A percentile compares a stretch with the other conserved stretches of the same genome.
Conservation (phyloP, 2,113 vertebrate genomes). For the Gadus macrocephalus region DNA sequence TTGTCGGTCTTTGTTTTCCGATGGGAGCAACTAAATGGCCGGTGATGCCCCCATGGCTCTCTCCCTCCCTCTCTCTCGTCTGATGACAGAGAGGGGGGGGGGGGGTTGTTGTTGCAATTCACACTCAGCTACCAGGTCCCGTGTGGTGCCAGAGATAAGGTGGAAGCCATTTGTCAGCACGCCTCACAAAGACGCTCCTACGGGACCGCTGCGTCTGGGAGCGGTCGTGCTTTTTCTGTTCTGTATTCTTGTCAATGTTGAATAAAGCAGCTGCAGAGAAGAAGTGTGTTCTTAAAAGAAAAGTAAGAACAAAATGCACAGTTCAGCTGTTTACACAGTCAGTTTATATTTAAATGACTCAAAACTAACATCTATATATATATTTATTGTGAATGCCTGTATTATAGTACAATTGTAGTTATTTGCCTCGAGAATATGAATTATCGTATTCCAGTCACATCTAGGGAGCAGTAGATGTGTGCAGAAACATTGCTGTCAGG, state of each 20-base stretch:
- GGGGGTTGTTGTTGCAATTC: constrained; percentile 34
- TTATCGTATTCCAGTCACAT: too few relatives aligned
- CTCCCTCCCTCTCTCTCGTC: constrained; percentile 5
- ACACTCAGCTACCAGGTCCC: constrained; percentile 7
- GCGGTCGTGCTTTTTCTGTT: constrained; percentile 33
- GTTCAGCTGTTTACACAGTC: not conserved
- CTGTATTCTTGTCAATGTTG: constrained; percentile 42
- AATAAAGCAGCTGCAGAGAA: constrained; percentile 54
- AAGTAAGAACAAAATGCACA: constrained; percentile 4
- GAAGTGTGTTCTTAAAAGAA: constrained; percentile 12
- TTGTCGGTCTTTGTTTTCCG: constrained; percentile 42
- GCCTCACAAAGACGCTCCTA: constrained; percentile 29
- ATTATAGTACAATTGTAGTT: too few relatives aligned
- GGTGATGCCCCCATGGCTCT: constrained; percentile 31
- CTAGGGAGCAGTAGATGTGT: too few relatives aligned
- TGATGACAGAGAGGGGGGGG: constrained; percentile 12
- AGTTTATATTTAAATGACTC: too few relatives aligned
- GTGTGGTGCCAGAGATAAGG: constrained; percentile 26
- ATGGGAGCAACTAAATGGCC: constrained; percentile 38
- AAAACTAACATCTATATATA: too few relatives aligned
- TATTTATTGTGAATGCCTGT: too few relatives aligned
- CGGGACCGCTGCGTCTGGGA: constrained; percentile 17
- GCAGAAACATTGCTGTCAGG: too few relatives aligned
- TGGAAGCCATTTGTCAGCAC: constrained; percentile 46
- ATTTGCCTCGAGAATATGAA: too few relatives aligned